Evolutionary conservation across 2,888 invertebrate species (phyloP), one percentile per base, ranked within the genome.

Genomic region (Mechanitis mazaeus): DNA sequence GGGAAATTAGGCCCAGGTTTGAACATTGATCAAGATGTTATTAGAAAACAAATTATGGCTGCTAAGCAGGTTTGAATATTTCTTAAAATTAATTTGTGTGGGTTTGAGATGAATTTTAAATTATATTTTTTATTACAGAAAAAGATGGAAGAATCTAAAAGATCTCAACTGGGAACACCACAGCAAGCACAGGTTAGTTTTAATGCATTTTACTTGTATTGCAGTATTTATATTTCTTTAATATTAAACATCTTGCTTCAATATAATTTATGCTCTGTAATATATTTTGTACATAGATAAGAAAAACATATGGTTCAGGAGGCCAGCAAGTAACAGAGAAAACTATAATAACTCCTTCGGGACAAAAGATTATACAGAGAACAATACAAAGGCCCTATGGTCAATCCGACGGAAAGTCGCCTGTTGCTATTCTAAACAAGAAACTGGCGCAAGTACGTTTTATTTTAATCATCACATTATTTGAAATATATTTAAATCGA

Each of bases 291-390:
- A 28, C 50, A 54, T 64, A 87, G 85, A 71, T 82, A 56, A 87
- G 80, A 75, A 87, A 84, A 70, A 77, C 83, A 2, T 80, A 78
- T 50, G 76, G 79, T 1, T 71, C 84, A 0, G 75, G 79, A 2
- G 84, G 85, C 2, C 88, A 87, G 63, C 87, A 88, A 63, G 87
- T 91, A 46, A 89, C 90, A 2, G 90, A 90, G 71, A 90, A 90
- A 73, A 91, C 91, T 0, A 90, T 91, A 60, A 90, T 91, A 47
- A 91, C 90, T 20, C 91, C 90, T 0, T 90, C 90, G 1, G 90
- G 90, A n/a, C 91, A 91, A 73, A 91, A 89, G 72, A 91, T 91
- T 56, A 91, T 91, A 58, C 90, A 91, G 69, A 81, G 90, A 46
- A 89, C 90, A 1, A 90, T 91, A 71, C 90, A 90, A 68, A 71